Conservation (phyloP, 2,888 invertebrate genomes). For the Phoenoteleia sp. region DNA sequence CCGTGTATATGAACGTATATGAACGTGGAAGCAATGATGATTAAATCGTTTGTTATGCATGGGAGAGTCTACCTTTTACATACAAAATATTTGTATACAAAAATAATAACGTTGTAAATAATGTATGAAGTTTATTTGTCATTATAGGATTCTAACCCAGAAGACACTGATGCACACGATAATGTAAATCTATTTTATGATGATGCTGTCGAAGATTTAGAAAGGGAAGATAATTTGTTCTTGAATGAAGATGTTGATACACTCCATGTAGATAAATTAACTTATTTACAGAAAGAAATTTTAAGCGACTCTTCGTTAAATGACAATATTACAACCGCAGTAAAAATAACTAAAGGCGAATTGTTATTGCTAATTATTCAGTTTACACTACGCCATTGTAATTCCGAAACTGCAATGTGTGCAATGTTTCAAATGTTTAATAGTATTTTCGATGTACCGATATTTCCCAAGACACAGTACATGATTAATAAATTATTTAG, state of each 20-base stretch:
- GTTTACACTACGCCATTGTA: conserved; percentile 5
- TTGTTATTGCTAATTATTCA: conserved; percentile 10
- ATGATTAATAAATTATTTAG: conserved; percentile 8
- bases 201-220: neutral
- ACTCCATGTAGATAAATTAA: neutral
- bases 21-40: too few species aligned
- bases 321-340: neutral
- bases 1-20: too few species aligned
- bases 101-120: too few species aligned
- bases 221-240: neutral
- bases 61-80: too few species aligned
- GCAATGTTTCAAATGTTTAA: conserved; percentile 11
- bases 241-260: neutral
- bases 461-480: conserved; percentile 3
- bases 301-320: neutral
- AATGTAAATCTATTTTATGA: neutral
- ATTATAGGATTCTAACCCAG: neutral
- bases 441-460: neutral
- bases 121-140: neutral
- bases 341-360: conserved; percentile 17
- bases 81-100: too few species aligned
- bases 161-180: neutral
- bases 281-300: neutral
- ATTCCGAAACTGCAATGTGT: conserved; percentile 14
- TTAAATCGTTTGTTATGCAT: too few species aligned